A percentile compares a stretch with the other conserved stretches of the same genome.
phyloP scores from a whole-genome alignment of 2,797 vertebrate species.

The Helostoma temminkii region DNA sequence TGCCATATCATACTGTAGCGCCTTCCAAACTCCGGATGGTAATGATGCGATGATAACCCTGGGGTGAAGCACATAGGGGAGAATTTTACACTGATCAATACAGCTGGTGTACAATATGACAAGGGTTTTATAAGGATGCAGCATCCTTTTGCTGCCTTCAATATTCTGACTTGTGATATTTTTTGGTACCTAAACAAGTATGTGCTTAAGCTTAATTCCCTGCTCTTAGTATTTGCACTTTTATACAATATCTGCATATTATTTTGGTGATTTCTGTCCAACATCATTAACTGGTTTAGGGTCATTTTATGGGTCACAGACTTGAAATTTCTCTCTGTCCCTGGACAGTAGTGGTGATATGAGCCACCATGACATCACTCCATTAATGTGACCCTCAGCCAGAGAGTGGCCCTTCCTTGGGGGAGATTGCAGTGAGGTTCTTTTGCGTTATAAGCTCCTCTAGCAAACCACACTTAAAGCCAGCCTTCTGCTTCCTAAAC shows the following conservation, averaged over 20 bases:
- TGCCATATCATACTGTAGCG: conserved; percentile 82
- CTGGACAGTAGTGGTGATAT: conserved; percentile 77
- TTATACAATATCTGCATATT: conserved; percentile 4
- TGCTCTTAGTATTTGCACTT: background rate
- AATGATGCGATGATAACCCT: conserved; percentile 87
- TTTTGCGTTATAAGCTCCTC: conserved; percentile 83
- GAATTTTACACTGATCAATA: conserved; percentile 85
- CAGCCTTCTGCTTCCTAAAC: conserved; percentile 94
- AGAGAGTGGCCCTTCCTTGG: conserved; percentile 80
- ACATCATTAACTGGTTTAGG: conserved; percentile 45
- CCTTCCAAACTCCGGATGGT: conserved; percentile 84
- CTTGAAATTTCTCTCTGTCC: conserved; percentile 65
- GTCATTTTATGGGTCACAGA: conserved; percentile 59
- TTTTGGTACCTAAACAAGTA: background rate
- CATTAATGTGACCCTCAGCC: conserved; percentile 79
- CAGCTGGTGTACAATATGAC: conserved; percentile 70
- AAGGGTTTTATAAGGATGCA: conserved; percentile 52
- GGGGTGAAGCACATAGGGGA: conserved; percentile 73
- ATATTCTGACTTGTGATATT: background rate
- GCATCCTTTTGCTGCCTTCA: conserved; percentile 5
- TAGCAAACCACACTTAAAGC: conserved; percentile 91
- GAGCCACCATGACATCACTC: conserved; percentile 84
- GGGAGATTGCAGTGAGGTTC: conserved; percentile 86
- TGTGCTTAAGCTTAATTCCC: background rate
- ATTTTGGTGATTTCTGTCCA: conserved; percentile 17